Base-by-base conservation (phyloP, 2,797 vertebrate species). In the Tinamus major region DNA sequence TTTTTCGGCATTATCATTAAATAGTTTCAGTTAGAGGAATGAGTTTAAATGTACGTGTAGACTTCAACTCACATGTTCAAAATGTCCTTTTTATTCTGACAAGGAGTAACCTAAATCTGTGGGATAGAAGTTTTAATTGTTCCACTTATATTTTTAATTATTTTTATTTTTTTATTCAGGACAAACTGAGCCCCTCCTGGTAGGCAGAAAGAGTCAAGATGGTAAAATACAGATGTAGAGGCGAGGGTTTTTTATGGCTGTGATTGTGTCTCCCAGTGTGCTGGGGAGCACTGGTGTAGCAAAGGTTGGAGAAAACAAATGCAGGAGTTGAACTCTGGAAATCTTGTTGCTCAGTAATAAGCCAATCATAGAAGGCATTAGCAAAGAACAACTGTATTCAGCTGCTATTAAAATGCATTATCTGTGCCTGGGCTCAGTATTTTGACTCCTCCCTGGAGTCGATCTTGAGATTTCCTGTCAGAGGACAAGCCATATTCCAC, bases 1-100 rank as follows among this genome's bases (percentile, higher is more conserved):
- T 87, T 93, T 93, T 92, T 93, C n/a, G 82, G 91, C 89, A 88
- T 88, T 88, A 61, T 84, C 89, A 90, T 93, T 81, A 92, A 94
- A 70, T 92, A 90, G 74, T 61, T 31, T 56, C 56, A 37, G 37
- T 74, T 79, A 70, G 51, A 79, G 56, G 64, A 70, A 39, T 49
- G 37, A 41, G 65, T 29, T 84, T 86, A 64, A 61, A 26, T 89
- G 58, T 6, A 49, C 21, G 4, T 29, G 44, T 64, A 72, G 39
- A 74, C 62, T 94, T 92, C 83, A 72, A 93, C 51, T 93, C 14
- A 26, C 15, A 81, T 80, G 46, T 89, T 90, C 35, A 79, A 87
- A 92, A 83, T 27, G 16, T 53, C 56, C 31, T 59, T 90, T 90
- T 90, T 70, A 55, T 90, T 92, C 78, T 87, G 64, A 39, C 58